Conservation (phyloP, 2,888 invertebrate species). For the Pherbina coryleti region DNA sequence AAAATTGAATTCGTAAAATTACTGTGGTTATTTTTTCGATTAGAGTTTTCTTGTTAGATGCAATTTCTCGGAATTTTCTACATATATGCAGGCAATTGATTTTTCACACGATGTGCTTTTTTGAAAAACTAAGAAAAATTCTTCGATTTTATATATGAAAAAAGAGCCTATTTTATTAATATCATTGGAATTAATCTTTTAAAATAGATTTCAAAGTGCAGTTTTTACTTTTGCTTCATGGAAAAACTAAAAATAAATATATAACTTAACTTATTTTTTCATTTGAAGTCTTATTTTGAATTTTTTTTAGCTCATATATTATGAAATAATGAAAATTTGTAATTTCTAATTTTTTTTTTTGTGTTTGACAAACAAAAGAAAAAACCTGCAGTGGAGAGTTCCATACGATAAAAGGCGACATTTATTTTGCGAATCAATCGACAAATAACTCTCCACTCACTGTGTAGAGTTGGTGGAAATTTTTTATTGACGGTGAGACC, state of each 20-base stretch:
- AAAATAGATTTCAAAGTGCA: too few species aligned
- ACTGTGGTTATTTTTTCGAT: not conserved
- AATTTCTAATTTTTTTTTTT: constrained; percentile 33
- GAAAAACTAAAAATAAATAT: too few species aligned
- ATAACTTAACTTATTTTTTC: too few species aligned
- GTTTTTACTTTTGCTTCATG: too few species aligned
- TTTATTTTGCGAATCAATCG: constrained; percentile 13
- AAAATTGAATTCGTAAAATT: not conserved
- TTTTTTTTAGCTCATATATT: not conserved
- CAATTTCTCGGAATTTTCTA: constrained; percentile 25
- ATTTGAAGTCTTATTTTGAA: not conserved
- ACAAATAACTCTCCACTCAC: constrained; percentile 17
- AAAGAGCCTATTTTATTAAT: too few species aligned
- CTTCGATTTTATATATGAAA: too few species aligned
- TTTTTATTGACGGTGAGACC: constrained; percentile 30
- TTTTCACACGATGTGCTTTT: too few species aligned
- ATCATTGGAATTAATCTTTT: too few species aligned
- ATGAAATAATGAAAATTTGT: not conserved
- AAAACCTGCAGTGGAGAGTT: constrained; percentile 27
- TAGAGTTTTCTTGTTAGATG: constrained; percentile 8
- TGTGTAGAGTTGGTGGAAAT: constrained; percentile 20
- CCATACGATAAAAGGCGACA: constrained; percentile 35
- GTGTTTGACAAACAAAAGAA: constrained; percentile 37
- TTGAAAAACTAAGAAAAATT: too few species aligned
- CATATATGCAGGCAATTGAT: constrained; percentile 12